phyloP scores from a whole-genome alignment of 2,888 invertebrate species.

The Macropis europaea region DNA sequence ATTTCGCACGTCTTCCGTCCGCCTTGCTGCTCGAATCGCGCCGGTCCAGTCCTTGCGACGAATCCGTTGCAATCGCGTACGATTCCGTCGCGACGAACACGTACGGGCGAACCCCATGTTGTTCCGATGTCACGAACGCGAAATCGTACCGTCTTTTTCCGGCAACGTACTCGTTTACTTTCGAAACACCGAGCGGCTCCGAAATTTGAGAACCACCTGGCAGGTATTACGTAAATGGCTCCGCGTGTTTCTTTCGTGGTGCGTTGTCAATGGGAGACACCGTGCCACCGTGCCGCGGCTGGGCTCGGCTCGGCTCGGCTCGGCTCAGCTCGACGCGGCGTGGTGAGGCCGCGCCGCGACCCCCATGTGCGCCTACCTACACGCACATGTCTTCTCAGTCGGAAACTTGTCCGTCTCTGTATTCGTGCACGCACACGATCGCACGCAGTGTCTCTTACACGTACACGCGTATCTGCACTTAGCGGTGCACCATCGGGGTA shows the following conservation, averaged over 20 bases:
- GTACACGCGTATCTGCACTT: slow-evolving; percentile 40
- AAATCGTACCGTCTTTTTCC: neutral
- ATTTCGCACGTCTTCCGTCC: too few relatives aligned
- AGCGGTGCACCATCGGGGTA: slow-evolving; percentile 65
- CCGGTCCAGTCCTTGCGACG: too few relatives aligned
- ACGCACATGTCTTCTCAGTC: too few relatives aligned
- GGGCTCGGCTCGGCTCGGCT: neutral
- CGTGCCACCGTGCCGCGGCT: slow-evolving; percentile 17
- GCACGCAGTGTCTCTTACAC: slow-evolving; percentile 17
- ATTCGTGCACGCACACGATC: slow-evolving; percentile 12
- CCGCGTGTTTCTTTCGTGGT: slow-evolving; percentile 24
- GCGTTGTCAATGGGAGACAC: slow-evolving; percentile 41
- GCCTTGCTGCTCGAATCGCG: too few relatives aligned
- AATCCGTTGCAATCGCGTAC: too few relatives aligned
- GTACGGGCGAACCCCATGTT: too few relatives aligned
- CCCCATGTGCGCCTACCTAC: neutral
- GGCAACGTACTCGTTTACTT: neutral
- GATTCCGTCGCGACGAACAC: too few relatives aligned
- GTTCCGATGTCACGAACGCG: too few relatives aligned
- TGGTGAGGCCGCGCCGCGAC: neutral
- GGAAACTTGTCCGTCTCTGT: too few relatives aligned
- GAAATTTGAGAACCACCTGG: slow-evolving; percentile 59
- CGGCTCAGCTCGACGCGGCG: neutral
- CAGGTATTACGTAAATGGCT: slow-evolving; percentile 68
- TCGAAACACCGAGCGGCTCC: neutral